Base-by-base conservation (phyloP, 2,113 vertebrate species). In the Ophthalmolycus amberensis region DNA sequence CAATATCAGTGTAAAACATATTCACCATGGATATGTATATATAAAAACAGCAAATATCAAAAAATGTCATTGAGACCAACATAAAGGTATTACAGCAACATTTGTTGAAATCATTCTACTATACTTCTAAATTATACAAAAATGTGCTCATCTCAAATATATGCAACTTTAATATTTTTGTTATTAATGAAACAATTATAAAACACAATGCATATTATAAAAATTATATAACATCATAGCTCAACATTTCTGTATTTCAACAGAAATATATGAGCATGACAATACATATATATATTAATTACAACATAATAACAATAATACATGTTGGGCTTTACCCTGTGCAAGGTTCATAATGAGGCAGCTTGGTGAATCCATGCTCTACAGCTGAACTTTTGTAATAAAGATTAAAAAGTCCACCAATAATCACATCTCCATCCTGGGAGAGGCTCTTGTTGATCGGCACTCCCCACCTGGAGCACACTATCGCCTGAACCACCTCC, bases 391-490 rank as follows among this genome's bases (percentile, higher is more conserved):
- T 80, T 42, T 62, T 81, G 69, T 78, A 90, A 80, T 90, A 65
- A 3, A 95, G 44, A 60, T 72, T 90, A 75, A 95, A 92, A 32
- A 95, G 88, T 29, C 90, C 92, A 11, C 94, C 94, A 0, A 95
- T 85, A 42, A 95, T 75, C 59, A 95, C 81, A 22, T 95, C 93
- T 48, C 94, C 94, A 67, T 94, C 90, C 84, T 87, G 88, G 29
- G 66, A 93, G 65, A 93, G 85, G 46, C 86, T 85, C 25, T 63
- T 83, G 32, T 48, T 37, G 18, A 74, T 89, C 3, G 58, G 22
- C 4, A n/a, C 18, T 15, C 81, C 71, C 84, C 79, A 85, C 16
- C 62, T 75, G 29, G 80, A 85, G 83, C 93, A 95, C n/a, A 44
- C 18, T 29, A 29, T 59, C 0, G 75, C 70, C 59, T 62, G 59